These are phyloP conservation scores for Heliconius eleuchia DNA, from an alignment of 1,140 invertebrate genomes.

Conservation along the genomic window DNA sequence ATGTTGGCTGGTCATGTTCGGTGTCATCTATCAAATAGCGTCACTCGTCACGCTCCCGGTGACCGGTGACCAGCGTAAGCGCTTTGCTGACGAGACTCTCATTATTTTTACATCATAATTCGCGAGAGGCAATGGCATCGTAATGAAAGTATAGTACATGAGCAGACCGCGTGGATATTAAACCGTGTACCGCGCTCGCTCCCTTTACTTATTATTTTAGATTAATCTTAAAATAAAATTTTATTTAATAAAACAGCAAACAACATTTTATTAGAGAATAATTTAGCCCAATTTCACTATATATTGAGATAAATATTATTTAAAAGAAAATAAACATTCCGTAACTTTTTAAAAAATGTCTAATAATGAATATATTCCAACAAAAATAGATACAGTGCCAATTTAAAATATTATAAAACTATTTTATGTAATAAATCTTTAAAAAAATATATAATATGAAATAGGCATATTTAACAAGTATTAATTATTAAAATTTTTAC, in stretches of 20 bases:
- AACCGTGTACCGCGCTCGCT: background rate
- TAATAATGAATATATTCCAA: background rate
- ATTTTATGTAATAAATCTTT: too few species aligned
- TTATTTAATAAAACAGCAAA: background rate
- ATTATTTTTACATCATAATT: slow-evolving; percentile 17
- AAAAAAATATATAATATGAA: too few species aligned
- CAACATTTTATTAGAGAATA: background rate
- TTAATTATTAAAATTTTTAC: too few species aligned
- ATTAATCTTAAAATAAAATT: background rate
- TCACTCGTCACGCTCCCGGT: slow-evolving; percentile 21
- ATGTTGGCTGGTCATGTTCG: background rate
- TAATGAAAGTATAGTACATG: slow-evolving; percentile 1
- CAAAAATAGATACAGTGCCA: background rate
- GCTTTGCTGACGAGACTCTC: slow-evolving; percentile 2
- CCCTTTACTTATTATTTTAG: background rate
- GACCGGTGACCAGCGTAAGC: background rate
- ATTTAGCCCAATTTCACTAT: background rate
- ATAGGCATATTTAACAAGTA: too few species aligned
- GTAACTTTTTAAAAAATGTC: background rate
- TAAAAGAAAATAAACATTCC: background rate
- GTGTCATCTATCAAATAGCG: slow-evolving; percentile 5
- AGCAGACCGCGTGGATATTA: background rate
- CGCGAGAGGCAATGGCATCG: slow-evolving; percentile 17
- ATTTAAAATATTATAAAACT: too few species aligned
- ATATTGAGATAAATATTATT: background rate